Conservation (phyloP, 2,888 invertebrate genomes). For the Drosophila limbata region DNA sequence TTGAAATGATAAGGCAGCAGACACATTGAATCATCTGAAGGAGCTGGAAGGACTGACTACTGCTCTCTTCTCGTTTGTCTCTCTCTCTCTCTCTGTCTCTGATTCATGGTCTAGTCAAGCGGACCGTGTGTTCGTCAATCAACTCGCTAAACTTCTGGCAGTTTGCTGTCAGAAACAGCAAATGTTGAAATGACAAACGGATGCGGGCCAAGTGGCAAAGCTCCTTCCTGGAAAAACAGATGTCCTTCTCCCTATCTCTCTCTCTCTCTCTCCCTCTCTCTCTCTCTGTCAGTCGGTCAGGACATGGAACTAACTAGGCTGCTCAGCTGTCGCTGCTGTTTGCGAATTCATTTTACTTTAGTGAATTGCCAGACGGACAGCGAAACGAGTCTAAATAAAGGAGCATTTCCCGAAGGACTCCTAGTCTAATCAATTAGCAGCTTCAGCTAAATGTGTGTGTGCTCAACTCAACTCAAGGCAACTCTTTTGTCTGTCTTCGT, state of each 20-base stretch:
- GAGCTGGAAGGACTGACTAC: neutral
- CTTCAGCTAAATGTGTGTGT: constrained; percentile 28
- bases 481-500: constrained; percentile 49
- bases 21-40: constrained; percentile 50
- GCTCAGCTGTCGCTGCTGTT: constrained; percentile 32
- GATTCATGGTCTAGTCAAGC: constrained; percentile 32
- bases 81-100: too few species aligned
- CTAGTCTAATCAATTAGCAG: constrained; percentile 62
- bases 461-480: constrained; percentile 36
- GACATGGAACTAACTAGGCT: constrained; percentile 18
- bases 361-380: constrained; percentile 43
- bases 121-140: constrained; percentile 66
- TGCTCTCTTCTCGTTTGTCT: neutral
- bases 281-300: too few species aligned
- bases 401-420: constrained; percentile 14
- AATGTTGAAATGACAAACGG: constrained; percentile 75
- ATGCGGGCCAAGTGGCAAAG: constrained; percentile 52
- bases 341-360: constrained; percentile 49
- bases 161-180: constrained; percentile 71
- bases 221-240: constrained; percentile 49
- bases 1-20: constrained; percentile 60
- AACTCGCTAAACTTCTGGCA: constrained; percentile 69
- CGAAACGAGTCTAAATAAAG: neutral
- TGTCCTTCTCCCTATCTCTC: constrained; percentile 16
- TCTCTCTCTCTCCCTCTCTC: too few species aligned